These are phyloP conservation scores for Crypturellus tataupa DNA, from an alignment of 2,797 vertebrate genomes.

Conservation along the genomic window DNA sequence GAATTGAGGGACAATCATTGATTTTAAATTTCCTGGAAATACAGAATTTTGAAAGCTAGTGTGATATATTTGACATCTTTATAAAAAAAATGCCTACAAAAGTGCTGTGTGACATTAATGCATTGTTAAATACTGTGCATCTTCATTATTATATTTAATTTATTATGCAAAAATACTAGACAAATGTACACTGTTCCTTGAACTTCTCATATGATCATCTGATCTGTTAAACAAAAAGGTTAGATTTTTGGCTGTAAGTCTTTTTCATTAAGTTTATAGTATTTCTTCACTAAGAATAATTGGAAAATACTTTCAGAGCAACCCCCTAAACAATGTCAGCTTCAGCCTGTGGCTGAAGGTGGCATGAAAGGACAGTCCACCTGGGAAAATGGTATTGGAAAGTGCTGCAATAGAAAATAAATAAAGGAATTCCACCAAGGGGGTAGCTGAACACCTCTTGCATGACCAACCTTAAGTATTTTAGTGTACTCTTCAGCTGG, in stretches of 20 bases:
- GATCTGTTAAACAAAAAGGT: background rate
- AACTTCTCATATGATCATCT: background rate
- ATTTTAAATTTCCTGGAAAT: background rate
- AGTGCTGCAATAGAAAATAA: background rate
- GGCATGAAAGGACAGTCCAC: background rate
- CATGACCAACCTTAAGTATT: background rate
- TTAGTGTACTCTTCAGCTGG: background rate
- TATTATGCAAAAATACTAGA: background rate
- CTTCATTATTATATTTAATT: background rate
- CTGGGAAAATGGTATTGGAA: background rate
- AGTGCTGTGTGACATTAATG: background rate
- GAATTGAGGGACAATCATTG: background rate
- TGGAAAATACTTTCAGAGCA: background rate
- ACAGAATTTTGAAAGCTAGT: background rate
- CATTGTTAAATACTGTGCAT: accelerated
- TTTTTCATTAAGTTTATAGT: background rate
- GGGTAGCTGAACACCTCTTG: background rate
- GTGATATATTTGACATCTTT: background rate
- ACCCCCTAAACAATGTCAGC: background rate
- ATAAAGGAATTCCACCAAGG: background rate
- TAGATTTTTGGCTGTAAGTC: background rate
- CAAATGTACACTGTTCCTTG: background rate
- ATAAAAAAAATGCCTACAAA: background rate
- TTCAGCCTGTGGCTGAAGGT: background rate
- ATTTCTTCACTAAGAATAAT: background rate